A percentile compares a stretch with the other conserved stretches of the same genome.
These are phyloP conservation scores for Liodrosophila aerea DNA, from an alignment of 2,888 invertebrate species.

Conservation along the genomic window DNA sequence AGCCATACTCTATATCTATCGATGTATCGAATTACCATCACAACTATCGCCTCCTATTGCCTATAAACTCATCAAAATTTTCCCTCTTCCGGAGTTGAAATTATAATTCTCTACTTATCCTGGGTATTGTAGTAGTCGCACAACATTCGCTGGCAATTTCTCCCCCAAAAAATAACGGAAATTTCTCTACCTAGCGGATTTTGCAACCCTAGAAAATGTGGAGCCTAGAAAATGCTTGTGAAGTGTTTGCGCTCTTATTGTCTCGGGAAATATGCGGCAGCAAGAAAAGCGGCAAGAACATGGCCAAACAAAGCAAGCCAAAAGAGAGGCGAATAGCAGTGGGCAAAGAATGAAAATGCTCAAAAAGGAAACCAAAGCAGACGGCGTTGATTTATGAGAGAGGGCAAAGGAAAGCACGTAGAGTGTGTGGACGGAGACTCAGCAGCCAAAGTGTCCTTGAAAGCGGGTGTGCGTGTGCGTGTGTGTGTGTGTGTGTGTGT, in stretches of 20 bases:
- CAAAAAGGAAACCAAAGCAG: conserved; percentile 50
- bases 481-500: conserved; percentile 3
- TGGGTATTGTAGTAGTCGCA: conserved; percentile 8
- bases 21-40: too few relatives aligned
- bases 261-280: conserved; percentile 25
- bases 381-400: conserved; percentile 64
- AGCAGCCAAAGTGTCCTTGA: conserved; percentile 59
- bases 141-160: not conserved
- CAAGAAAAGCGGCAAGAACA: not conserved
- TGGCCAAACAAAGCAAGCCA: too few relatives aligned
- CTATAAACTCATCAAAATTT: too few relatives aligned
- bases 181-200: conserved; percentile 22
- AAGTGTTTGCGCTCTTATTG: conserved; percentile 29
- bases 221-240: conserved; percentile 40
- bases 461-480: conserved; percentile 30
- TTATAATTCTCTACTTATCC: too few relatives aligned
- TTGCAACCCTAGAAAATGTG: conserved; percentile 49
- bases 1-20: too few relatives aligned
- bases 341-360: conserved; percentile 23
- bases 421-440: conserved; percentile 15
- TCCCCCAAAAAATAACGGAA: not conserved
- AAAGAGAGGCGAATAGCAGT: not conserved
- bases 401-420: not conserved
- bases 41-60: too few relatives aligned
- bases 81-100: too few relatives aligned